Base-by-base conservation (phyloP, 37 sponge, comb jelly and placozoan species). In the Oscarella lobularis region DNA sequence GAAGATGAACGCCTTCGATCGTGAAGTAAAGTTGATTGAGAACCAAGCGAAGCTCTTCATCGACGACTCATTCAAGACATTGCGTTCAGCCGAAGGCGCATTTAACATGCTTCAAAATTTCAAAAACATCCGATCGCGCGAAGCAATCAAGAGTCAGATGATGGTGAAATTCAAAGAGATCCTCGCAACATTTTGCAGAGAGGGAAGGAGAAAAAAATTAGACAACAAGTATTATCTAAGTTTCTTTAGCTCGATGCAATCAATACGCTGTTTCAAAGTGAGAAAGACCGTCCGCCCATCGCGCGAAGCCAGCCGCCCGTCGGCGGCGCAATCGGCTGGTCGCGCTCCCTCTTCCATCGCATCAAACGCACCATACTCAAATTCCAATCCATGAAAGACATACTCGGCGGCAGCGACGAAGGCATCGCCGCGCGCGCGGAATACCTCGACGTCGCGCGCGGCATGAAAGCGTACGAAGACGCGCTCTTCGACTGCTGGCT, bases 101-200 rank as follows among this genome's bases (percentile, higher is more conserved):
- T 98, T 98, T 77, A 95, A 98, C 75, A 94, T 98, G 92, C 83
- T 98, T 33, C 90, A 90, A 83, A 98, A 98, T 82, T 98, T 94
- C 80, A 91, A 90, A 66, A 79, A 89, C 73, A 88, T 98, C 38
- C 73, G 83, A 36, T 86, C 95, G 2, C 80, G 99, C 0, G 86
- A 82, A 32, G 81, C 99, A 67, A 98, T 98, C 89, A 94, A 94
- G 34, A 67, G 68, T 31, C 92, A 89, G 36, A 88, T 98, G 90
- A 94, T 94, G 95, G 87, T 75, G 77, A 94, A 98, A 75, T 91
- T 94, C 73, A 86, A 86, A 38, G 95, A 98, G 78, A 98, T 98
- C 38, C 67, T 98, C 73, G 67, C 74, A 0, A 88, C 90, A 29
- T 98, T 91, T 76, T 85, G 82, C 83, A 91, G 89, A 74, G 99